A percentile compares a stretch with the other conserved stretches of the same genome.
phyloP scores from a whole-genome alignment of 2,113 vertebrate genomes.

The Lasiurus borealis region DNA sequence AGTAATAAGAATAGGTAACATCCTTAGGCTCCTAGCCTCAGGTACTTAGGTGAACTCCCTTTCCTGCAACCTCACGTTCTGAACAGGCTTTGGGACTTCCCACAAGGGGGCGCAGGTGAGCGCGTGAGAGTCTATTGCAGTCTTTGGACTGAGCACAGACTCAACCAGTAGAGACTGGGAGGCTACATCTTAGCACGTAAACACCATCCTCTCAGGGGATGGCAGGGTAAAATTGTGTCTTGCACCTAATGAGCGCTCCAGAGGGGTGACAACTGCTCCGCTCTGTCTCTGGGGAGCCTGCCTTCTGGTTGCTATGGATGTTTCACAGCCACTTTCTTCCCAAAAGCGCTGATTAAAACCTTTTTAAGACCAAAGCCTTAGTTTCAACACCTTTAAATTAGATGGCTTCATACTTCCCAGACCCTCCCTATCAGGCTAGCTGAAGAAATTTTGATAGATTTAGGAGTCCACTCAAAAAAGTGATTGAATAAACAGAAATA shows the following conservation, averaged over 20 bases:
- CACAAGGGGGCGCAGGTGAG: constrained; percentile 47
- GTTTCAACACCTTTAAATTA: background rate
- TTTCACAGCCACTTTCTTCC: background rate
- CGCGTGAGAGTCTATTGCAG: fast-evolving
- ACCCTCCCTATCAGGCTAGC: background rate
- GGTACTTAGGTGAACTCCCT: background rate
- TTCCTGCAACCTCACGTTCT: fast-evolving
- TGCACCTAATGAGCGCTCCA: constrained; percentile 1
- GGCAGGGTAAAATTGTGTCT: background rate
- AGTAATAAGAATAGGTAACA: background rate
- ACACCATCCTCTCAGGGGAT: background rate
- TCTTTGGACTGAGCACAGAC: fast-evolving
- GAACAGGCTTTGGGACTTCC: background rate
- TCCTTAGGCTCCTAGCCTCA: background rate
- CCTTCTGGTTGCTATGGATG: background rate
- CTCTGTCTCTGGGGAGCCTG: background rate
- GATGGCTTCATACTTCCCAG: background rate
- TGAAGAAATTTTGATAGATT: background rate
- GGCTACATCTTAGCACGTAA: background rate
- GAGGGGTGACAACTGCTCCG: too few relatives aligned
- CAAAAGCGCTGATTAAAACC: background rate
- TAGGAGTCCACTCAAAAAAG: background rate
- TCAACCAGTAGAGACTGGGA: fast-evolving
- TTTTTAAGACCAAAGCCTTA: background rate
- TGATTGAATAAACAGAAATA: background rate